These are phyloP conservation scores for Macropodus opercularis DNA, from an alignment of 2,797 vertebrate species.

Conservation along the genomic window DNA sequence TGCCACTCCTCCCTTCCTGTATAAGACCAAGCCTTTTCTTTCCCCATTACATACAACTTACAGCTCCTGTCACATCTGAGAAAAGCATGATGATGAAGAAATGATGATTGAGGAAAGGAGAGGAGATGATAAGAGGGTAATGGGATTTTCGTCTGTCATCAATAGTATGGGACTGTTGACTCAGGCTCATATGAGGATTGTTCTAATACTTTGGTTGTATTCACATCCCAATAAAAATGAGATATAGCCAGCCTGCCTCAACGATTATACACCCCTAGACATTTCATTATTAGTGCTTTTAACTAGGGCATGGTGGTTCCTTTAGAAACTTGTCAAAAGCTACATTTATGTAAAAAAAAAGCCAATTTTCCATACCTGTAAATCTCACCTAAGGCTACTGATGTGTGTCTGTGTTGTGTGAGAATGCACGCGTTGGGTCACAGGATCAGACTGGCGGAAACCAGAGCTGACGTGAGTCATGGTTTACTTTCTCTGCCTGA, in stretches of 20 bases:
- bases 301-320: background rate
- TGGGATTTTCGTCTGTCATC: slow-evolving; percentile 62
- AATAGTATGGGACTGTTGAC: slow-evolving; percentile 35
- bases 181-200: slow-evolving; percentile 26
- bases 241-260: background rate
- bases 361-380: too few relatives aligned
- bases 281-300: slow-evolving; percentile 6
- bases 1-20: slow-evolving; percentile 67
- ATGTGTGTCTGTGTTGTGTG: slow-evolving; percentile 6
- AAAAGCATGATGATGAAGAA: slow-evolving; percentile 54
- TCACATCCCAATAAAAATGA: slow-evolving; percentile 43
- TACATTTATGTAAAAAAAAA: too few relatives aligned
- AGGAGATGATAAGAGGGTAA: slow-evolving; percentile 39
- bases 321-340: background rate
- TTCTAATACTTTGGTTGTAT: slow-evolving; percentile 18
- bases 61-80: slow-evolving; percentile 27
- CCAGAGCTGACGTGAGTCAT: slow-evolving; percentile 58
- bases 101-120: slow-evolving; percentile 60
- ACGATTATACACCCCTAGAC: background rate
- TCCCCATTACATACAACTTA: slow-evolving; percentile 23
- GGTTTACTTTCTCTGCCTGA: slow-evolving; percentile 70
- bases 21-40: slow-evolving; percentile 52
- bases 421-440: slow-evolving; percentile 41
- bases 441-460: slow-evolving; percentile 62
- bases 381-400: too few relatives aligned